Conservation (phyloP, 2,888 invertebrate genomes). For the Uropetala carovei region DNA sequence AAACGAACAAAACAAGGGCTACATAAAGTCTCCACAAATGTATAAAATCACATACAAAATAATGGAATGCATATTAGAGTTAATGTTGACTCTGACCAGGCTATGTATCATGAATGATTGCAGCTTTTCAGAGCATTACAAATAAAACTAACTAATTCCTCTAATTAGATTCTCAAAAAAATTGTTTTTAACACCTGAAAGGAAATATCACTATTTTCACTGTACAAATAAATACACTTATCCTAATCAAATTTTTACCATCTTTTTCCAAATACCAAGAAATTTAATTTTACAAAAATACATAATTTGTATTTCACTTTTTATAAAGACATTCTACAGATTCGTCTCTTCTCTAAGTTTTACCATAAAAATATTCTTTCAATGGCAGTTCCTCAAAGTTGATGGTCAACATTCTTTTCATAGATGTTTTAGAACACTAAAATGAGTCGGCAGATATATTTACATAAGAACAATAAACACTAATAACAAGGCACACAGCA, state of each 20-base stretch:
- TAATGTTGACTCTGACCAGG: slow-evolving; percentile 34
- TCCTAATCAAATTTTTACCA: background rate
- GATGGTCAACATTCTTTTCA: slow-evolving; percentile 48
- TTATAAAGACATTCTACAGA: slow-evolving; percentile 53
- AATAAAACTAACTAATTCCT: background rate
- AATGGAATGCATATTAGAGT: slow-evolving; percentile 47
- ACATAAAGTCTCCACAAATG: slow-evolving; percentile 37
- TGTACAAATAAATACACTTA: background rate
- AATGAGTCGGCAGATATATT: slow-evolving; percentile 55
- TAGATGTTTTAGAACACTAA: slow-evolving; percentile 57
- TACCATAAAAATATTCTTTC: slow-evolving; percentile 60
- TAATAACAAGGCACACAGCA: slow-evolving; percentile 53
- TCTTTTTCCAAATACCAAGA: slow-evolving; percentile 34
- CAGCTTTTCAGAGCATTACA: slow-evolving; percentile 19
- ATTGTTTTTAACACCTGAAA: background rate
- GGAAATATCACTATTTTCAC: background rate
- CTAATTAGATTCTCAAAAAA: background rate
- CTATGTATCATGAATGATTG: slow-evolving; percentile 4
- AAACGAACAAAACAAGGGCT: slow-evolving; percentile 40
- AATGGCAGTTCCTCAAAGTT: slow-evolving; percentile 61
- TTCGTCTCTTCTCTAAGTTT: slow-evolving; percentile 25
- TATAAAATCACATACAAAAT: slow-evolving; percentile 55
- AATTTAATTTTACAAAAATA: slow-evolving; percentile 63
- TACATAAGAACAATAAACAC: slow-evolving; percentile 43
- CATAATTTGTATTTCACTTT: slow-evolving; percentile 56